These are phyloP conservation scores for Mizuhopecten yessoensis DNA, from an alignment of 1,140 invertebrate genomes.

Conservation along the genomic window DNA sequence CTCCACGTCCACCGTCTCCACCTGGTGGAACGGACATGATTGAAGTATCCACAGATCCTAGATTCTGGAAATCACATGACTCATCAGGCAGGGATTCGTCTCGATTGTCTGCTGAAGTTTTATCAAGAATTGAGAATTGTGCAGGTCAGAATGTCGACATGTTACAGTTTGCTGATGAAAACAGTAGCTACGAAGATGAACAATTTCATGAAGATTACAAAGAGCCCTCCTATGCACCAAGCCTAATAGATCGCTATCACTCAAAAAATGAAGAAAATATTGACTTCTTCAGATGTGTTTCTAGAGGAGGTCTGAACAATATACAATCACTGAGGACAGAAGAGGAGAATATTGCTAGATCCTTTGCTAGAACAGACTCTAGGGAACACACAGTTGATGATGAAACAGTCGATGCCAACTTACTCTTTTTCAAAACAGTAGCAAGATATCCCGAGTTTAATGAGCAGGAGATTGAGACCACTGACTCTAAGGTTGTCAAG, in stretches of 20 bases:
- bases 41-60: not conserved
- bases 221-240: not conserved
- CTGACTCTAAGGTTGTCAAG: not conserved
- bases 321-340: not conserved
- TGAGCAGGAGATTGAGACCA: not conserved
- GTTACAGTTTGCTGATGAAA: not conserved
- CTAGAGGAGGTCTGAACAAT: not conserved
- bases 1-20: not conserved
- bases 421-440: not conserved
- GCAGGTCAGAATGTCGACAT: not conserved
- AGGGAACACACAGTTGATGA: not conserved
- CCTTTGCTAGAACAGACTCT: not conserved
- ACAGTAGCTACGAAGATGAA: not conserved
- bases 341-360: not conserved
- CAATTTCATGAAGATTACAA: not conserved
- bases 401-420: not conserved
- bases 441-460: not conserved
- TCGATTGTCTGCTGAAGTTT: not conserved
- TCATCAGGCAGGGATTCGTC: not conserved
- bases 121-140: not conserved
- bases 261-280: not conserved
- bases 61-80: not conserved
- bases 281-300: slow-evolving; percentile 27
- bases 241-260: slow-evolving; percentile 13
- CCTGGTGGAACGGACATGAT: not conserved